Evolutionary conservation across 1,140 invertebrate species (phyloP), one percentile per base, ranked within the genome.

Genomic region (Anoplolepis gracilipes): DNA sequence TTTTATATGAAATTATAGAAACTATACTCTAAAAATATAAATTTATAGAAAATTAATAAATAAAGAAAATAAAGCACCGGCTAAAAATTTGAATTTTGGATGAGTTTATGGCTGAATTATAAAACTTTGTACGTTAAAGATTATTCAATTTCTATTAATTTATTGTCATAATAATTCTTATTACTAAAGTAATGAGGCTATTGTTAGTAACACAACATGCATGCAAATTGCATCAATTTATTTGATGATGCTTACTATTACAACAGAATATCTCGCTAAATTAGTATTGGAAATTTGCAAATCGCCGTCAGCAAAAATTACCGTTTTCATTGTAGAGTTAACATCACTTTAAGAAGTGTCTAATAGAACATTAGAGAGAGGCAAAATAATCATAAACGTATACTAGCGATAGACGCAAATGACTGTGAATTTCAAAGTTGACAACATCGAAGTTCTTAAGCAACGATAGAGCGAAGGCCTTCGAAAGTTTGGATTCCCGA

Each of bases 401-500:
- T 67, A 69, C 30, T 16, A 59, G 2, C n/a, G 0, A 61, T 42
- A 73, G 55, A 59, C 11, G 22, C 6, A 16, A 82, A 82, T 10
- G 67, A 73, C 67, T 55, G 3, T 82, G 36, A 82, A 82, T 33
- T 19, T 73, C 7, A 39, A 73, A 59, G 55, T 13, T 19, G 33
- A 72, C 25, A 33, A 22, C 36, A 42, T 57, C 65, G 10, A 42
- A 78, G 28, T 49, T 77, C 49, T 19, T 25, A 62, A 6, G 36
- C 25, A 10, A 33, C 25, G 16, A 62, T 76, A 42, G 36, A 19
- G 25, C 57, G 19, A 61, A 76, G 73, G 16, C 39, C 8, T 28
- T 19, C 6, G n/a, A 19, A 78, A 79, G 4, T 67, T 16, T 13
- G n/a, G 13, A 79, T 79, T 46, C 22, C 13, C n/a, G 57, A 64